Conservation (phyloP, 2,797 vertebrate genomes). For the Argyrosomus regius region DNA sequence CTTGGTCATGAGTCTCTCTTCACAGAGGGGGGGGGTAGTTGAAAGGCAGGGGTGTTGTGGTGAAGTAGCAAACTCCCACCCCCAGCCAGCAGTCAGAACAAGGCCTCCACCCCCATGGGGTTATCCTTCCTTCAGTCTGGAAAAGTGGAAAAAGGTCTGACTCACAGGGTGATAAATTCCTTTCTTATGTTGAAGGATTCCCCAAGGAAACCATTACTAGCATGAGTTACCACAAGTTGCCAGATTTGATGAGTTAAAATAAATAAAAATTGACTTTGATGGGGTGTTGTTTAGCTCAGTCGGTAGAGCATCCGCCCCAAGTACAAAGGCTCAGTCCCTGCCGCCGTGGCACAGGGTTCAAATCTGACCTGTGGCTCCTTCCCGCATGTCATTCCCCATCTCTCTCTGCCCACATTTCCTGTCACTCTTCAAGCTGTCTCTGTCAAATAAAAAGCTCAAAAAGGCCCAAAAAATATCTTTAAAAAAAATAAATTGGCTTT, state of each 20-base stretch:
- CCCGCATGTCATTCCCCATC: too few species aligned
- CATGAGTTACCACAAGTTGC: slow-evolving; percentile 44
- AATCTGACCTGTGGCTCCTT: too few species aligned
- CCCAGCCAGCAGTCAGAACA: slow-evolving; percentile 61
- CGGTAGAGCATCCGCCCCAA: too few species aligned
- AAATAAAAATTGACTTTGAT: slow-evolving; percentile 14
- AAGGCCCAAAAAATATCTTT: too few species aligned
- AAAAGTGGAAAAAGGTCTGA: slow-evolving; percentile 77
- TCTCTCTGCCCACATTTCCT: too few species aligned
- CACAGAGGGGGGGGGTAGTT: neutral
- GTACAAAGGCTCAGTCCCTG: too few species aligned
- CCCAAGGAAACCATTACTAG: slow-evolving; percentile 72
- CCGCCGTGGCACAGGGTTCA: too few species aligned
- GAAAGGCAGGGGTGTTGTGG: slow-evolving; percentile 3
- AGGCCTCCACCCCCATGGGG: slow-evolving; percentile 64
- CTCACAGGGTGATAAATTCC: slow-evolving; percentile 81
- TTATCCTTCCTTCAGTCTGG: slow-evolving; percentile 69
- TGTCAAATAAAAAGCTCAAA: too few species aligned
- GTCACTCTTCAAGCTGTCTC: too few species aligned
- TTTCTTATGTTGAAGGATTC: slow-evolving; percentile 77
- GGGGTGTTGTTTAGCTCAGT: too few species aligned
- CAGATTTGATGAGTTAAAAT: slow-evolving; percentile 28
- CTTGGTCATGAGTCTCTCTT: slow-evolving; percentile 46
- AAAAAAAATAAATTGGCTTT: neutral
- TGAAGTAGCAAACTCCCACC: slow-evolving; percentile 45